A percentile compares a stretch with the other conserved stretches of the same genome.
phyloP scores from a whole-genome alignment of 2,797 vertebrate species.

The Crypturellus tataupa region DNA sequence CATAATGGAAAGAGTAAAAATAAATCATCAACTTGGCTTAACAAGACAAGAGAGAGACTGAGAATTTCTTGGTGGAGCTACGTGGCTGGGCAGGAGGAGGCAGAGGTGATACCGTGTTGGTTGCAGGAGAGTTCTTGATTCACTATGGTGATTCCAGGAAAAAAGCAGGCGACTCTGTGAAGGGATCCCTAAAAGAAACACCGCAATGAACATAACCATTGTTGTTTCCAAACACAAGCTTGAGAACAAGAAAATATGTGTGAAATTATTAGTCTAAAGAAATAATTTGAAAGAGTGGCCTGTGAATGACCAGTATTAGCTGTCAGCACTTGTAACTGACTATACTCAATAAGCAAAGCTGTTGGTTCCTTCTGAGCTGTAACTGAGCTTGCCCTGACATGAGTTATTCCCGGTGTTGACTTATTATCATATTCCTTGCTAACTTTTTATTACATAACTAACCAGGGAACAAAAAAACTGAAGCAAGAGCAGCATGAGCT shows the following conservation, averaged over 20 bases:
- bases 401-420: not conserved
- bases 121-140: not conserved
- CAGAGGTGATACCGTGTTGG: fast-evolving
- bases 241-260: not conserved
- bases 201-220: not conserved
- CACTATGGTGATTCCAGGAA: not conserved
- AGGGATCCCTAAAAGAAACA: not conserved
- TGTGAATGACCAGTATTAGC: not conserved
- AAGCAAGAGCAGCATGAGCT: not conserved
- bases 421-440: fast-evolving
- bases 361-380: not conserved
- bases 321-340: not conserved
- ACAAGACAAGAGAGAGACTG: not conserved
- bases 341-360: not conserved
- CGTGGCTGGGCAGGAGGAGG: not conserved
- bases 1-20: not conserved
- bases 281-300: not conserved
- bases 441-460: not conserved
- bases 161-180: not conserved
- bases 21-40: not conserved
- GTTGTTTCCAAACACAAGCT: not conserved
- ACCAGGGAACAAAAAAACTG: not conserved
- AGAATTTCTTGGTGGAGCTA: not conserved
- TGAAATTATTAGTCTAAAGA: not conserved
- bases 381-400: not conserved